Conservation (phyloP, 2,888 invertebrate genomes). For the Eupithecia subumbrata region DNA sequence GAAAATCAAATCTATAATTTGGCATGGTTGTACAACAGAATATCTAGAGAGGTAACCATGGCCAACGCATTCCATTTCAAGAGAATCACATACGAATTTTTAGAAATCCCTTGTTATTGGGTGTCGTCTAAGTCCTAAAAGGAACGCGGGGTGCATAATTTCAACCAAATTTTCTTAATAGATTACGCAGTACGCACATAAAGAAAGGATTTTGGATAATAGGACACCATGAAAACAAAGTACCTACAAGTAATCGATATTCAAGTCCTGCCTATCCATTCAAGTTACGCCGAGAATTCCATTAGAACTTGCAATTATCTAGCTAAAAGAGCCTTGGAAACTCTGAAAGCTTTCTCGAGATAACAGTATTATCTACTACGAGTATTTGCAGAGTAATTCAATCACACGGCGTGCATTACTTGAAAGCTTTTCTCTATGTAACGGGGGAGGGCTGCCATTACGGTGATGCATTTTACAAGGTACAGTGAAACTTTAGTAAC, state of each 20-base stretch:
- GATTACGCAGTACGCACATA: too few relatives aligned
- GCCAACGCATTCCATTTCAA: neutral
- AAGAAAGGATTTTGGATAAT: neutral
- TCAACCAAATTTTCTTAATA: too few relatives aligned
- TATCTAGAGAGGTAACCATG: neutral
- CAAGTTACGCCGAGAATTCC: slow-evolving; percentile 1
- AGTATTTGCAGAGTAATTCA: slow-evolving; percentile 24
- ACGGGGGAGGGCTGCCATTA: slow-evolving; percentile 19
- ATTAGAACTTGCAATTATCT: slow-evolving; percentile 12
- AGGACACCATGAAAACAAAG: neutral
- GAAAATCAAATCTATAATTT: neutral
- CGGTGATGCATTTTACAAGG: slow-evolving; percentile 12
- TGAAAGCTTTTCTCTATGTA: slow-evolving; percentile 23
- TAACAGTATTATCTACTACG: slow-evolving; percentile 11
- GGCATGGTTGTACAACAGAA: neutral
- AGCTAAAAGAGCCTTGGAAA: slow-evolving; percentile 2
- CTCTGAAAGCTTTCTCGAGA: slow-evolving; percentile 13
- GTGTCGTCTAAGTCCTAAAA: too few relatives aligned
- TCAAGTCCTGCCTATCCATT: slow-evolving; percentile 1
- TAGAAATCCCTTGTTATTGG: too few relatives aligned
- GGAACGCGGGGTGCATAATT: too few relatives aligned
- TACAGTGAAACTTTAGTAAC: neutral
- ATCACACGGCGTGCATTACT: slow-evolving; percentile 24
- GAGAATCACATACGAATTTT: too few relatives aligned
- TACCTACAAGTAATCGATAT: neutral